Base-by-base conservation (phyloP, 2,888 invertebrate species). In the Eupsilia transversa region DNA sequence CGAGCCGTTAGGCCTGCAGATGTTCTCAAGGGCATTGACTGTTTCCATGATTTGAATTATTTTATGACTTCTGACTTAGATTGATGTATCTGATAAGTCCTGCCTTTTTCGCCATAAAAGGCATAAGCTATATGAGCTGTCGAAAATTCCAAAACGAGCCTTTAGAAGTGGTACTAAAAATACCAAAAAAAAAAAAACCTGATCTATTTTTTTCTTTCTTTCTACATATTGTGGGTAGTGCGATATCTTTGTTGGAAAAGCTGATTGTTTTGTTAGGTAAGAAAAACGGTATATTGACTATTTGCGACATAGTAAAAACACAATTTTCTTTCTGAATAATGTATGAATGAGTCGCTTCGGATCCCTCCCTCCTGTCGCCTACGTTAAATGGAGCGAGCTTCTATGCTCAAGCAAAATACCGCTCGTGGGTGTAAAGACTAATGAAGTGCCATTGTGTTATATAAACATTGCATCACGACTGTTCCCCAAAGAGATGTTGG, bases 251-350 rank as follows among this genome's bases (percentile, higher is more conserved):
- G 1, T 14, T 17, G 27, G 14, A 20, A 3, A 56, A 30, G 4
- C 2, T 54, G 14, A 68, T 69, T 52, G 35, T 43, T 56, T 64
- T 64, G 6, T 30, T 35, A 38, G 4, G 14, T n/a, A 64, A 49
- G n/a, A 52, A n/a, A 63, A 65, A 38, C 17, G 20, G 2, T 56
- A 12, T 38, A 38, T 56, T 0, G 35, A 17, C 30, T 33, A 33
- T 57, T 49, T 33, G 14, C 23, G 17, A 49, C 49, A 35, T 3
- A 61, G n/a, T 41, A 46, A 46, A 79, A 61, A 61, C 59, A 27
- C 61, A 33, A 49, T 77, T 77, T 63, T 35, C 56, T 41, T 57
- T 72, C 10, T 80, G 80, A 77, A 80, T 80, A 63, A 80, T 80
- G 73, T 63, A 77, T 63, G 72, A 63, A 63, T 49, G 54, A 56